Percentiles rank a stretch among this genome's conserved stretches.
phyloP scores from a whole-genome alignment of 2,888 invertebrate species.

The Ectropis crepuscularia region DNA sequence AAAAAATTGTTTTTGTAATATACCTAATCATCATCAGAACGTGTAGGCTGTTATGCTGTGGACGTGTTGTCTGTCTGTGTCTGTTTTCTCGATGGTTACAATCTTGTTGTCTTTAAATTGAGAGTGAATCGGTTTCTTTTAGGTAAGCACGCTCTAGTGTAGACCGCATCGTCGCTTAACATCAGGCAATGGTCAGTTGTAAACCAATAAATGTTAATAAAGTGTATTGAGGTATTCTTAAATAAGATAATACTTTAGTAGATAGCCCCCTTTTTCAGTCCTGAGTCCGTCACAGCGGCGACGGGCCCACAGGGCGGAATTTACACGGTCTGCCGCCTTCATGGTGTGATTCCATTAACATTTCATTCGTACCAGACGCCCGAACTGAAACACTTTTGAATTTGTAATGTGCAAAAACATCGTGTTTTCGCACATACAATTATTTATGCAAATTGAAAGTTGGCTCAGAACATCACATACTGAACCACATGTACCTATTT shows the following conservation, averaged over 20 bases:
- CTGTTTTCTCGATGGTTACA: too few relatives aligned
- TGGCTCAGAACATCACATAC: neutral
- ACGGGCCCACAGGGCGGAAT: conserved; percentile 51
- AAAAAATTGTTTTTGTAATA: too few relatives aligned
- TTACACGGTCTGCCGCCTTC: conserved; percentile 57
- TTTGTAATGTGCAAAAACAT: conserved; percentile 30
- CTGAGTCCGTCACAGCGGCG: neutral
- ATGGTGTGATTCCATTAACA: conserved; percentile 63
- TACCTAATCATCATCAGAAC: too few relatives aligned
- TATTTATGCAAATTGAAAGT: neutral
- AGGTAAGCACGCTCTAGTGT: too few relatives aligned
- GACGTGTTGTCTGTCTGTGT: too few relatives aligned
- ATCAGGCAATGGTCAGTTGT: too few relatives aligned
- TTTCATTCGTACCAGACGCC: conserved; percentile 57
- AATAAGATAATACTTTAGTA: conserved; percentile 5
- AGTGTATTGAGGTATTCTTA: neutral
- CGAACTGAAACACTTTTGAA: conserved; percentile 36
- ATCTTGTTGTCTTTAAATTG: too few relatives aligned
- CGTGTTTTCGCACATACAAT: neutral
- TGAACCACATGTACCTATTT: too few relatives aligned
- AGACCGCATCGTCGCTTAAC: too few relatives aligned
- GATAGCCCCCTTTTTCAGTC: neutral
- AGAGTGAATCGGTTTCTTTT: too few relatives aligned
- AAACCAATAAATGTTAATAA: too few relatives aligned
- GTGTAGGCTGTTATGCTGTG: too few relatives aligned